A percentile compares a stretch with the other conserved stretches of the same genome.
Conservation (phyloP, 2,113 vertebrate species). For the Melanerpes formicivorus region DNA sequence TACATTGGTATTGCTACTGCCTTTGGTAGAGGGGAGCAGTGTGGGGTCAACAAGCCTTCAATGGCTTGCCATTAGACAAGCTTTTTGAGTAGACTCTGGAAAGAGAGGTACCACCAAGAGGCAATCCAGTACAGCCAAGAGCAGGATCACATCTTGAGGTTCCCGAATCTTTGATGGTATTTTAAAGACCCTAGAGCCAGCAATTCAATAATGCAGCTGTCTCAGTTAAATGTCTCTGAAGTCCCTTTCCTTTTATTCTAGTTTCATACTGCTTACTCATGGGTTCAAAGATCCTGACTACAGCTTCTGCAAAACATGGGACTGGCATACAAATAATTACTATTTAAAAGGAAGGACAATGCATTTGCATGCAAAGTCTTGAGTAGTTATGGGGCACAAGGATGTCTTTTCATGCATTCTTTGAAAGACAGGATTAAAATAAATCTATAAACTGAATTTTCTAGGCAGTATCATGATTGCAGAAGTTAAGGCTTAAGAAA, state of each 20-base stretch:
- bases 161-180: background rate
- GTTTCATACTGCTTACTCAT: background rate
- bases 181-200: background rate
- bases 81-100: background rate
- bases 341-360: background rate
- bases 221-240: background rate
- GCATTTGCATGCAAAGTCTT: background rate
- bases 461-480: background rate
- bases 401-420: background rate
- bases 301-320: background rate
- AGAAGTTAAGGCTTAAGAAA: conserved; percentile 20
- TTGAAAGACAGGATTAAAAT: conserved; percentile 16
- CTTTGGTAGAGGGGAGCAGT: background rate
- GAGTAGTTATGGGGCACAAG: background rate
- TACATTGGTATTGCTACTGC: background rate
- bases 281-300: background rate
- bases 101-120: background rate
- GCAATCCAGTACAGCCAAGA: background rate
- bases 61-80: background rate
- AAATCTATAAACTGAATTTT: background rate
- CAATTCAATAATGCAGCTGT: background rate
- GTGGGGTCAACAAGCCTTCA: background rate
- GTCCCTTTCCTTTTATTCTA: background rate
- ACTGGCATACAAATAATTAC: background rate
- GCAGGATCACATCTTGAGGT: background rate